A percentile compares a stretch with the other conserved stretches of the same genome.
Evolutionary conservation across 2,888 invertebrate species (phyloP).

Genomic region (Xestia c-nigrum): DNA sequence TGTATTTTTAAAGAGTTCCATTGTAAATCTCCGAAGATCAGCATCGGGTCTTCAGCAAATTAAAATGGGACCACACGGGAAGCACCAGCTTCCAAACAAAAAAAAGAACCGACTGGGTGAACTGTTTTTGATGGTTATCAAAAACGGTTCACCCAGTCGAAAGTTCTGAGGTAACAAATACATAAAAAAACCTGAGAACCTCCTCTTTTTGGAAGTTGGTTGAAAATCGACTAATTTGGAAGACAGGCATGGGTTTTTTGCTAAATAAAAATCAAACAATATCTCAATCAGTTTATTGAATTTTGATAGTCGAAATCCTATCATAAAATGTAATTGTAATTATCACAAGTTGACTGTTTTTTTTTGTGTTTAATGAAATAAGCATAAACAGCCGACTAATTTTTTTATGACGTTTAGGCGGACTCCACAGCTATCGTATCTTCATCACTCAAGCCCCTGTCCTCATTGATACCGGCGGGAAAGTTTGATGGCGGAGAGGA

Average conservation of each 20-base stretch:
- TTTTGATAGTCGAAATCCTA: background rate
- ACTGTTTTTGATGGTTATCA: too few species aligned
- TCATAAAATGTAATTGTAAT: background rate
- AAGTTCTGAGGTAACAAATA: too few species aligned
- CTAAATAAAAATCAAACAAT: constrained; percentile 13
- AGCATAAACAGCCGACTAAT: background rate
- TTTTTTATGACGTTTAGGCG: constrained; percentile 70
- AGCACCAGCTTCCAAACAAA: too few species aligned
- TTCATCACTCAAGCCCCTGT: constrained; percentile 83
- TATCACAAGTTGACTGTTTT: background rate
- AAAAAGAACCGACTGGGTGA: too few species aligned
- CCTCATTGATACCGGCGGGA: constrained; percentile 74
- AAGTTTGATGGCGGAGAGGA: constrained; percentile 76
- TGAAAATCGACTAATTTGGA: background rate
- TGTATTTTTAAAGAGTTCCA: too few species aligned
- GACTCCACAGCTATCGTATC: constrained; percentile 87
- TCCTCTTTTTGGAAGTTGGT: too few species aligned
- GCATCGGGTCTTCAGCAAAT: too few species aligned
- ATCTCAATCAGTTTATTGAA: constrained; percentile 29
- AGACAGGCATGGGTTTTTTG: background rate
- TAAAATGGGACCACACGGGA: too few species aligned
- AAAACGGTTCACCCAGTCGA: too few species aligned
- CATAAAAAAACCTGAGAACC: too few species aligned
- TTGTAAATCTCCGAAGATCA: too few species aligned
- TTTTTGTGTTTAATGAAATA: background rate